Evolutionary conservation across 2,888 invertebrate genomes (phyloP), one percentile per base, ranked within the genome.

Genomic region (Phengaris alcon): DNA sequence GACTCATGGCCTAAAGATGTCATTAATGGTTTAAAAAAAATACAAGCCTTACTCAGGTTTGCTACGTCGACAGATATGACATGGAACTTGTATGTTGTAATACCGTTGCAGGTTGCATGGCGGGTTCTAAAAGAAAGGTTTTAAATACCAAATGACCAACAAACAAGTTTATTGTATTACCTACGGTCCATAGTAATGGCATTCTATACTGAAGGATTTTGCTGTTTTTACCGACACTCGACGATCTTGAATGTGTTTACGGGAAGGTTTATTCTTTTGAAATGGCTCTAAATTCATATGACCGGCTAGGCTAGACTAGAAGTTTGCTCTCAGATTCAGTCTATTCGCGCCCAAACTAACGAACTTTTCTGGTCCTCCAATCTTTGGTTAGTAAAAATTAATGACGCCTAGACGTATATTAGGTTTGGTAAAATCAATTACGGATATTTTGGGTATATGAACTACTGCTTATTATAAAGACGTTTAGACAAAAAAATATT

Each of bases 41-140:
- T 22, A 48, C 48, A 7, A 59, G 59, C 57, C 57, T 15, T 9
- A 59, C 15, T 15, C 8, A 57, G 57, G 57, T 57, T 57, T 57
- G 68, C 68, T 46, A 68, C 68, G 68, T 68, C 68, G 68, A 68
- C 46, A 68, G 68, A 46, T 12, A 68, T 46, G 68, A 68, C n/a
- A n/a, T 68, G 22, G 46, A 44, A 68, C 22, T 9, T 7, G n/a
- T 4, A 46, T 68, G 68, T 68, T 44, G 46, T 46, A 44, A 68
- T 59, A 22, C 35, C 46, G 13, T 68, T 13, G 35, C 12, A 46
- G 68, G 44, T 22, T 46, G 59, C 59, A 59, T 48, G 48, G 15
- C 9, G 8, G 57, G 59, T 59, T 59, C 59, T 22, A 59, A 59
- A 22, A 59, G 22, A 59, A 59, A 22, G 22, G 5, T 15, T 59